These are phyloP conservation scores for Mus caroli DNA, from an alignment of 2,797 vertebrate genomes.

Conservation along the genomic window DNA sequence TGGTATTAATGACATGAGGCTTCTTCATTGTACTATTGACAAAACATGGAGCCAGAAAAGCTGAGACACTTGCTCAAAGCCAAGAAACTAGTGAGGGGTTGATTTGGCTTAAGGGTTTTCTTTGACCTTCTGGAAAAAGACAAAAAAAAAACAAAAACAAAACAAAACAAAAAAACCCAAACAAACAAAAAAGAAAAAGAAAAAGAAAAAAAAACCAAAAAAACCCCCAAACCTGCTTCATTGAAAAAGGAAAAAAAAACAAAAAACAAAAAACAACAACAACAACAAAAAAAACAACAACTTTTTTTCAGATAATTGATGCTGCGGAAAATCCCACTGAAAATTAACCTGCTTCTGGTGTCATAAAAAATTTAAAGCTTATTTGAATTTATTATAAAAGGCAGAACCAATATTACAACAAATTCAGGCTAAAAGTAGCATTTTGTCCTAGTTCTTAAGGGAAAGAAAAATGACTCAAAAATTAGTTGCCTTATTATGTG, in stretches of 20 bases:
- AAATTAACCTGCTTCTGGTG: conserved; percentile 50
- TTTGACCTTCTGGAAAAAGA: conserved; percentile 12
- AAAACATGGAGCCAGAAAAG: conserved; percentile 1
- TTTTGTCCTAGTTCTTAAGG: conserved; percentile 51
- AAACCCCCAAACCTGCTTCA: neutral
- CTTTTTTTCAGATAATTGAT: conserved; percentile 34
- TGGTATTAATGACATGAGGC: neutral
- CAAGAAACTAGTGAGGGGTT: conserved; percentile 36
- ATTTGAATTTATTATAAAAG: conserved; percentile 58
- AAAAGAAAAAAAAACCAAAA: neutral
- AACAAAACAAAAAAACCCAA: too few relatives aligned
- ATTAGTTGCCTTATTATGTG: conserved; percentile 48
- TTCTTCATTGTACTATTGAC: conserved; percentile 57
- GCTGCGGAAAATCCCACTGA: neutral
- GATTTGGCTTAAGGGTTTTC: conserved; percentile 53
- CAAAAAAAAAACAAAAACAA: neutral
- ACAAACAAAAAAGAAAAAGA: neutral
- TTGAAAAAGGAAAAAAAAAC: neutral
- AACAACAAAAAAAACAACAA: neutral
- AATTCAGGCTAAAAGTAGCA: conserved; percentile 59
- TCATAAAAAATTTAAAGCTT: conserved; percentile 54
- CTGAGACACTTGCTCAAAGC: conserved; percentile 33
- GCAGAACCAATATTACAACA: conserved; percentile 30
- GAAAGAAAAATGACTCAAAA: conserved; percentile 45
- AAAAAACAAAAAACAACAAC: neutral